phyloP scores from a whole-genome alignment of 2,113 vertebrate genomes.

The Mobula birostris region DNA sequence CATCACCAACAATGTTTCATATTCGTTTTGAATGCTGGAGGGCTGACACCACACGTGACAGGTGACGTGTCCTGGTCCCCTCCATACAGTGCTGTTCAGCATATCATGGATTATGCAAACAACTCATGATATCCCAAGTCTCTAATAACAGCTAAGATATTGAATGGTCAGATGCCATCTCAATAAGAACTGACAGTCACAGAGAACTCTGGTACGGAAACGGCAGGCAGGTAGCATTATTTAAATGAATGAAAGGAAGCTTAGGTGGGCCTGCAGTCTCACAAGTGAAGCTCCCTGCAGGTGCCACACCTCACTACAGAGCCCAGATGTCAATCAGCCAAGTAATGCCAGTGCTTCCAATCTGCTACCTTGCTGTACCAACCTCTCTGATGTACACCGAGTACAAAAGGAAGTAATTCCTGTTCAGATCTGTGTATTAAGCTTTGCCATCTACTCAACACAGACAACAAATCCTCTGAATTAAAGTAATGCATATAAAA shows the following conservation, averaged over 20 bases:
- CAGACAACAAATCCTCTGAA: neutral
- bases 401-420: neutral
- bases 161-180: neutral
- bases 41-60: neutral
- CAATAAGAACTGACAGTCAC: neutral
- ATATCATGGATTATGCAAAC: neutral
- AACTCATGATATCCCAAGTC: neutral
- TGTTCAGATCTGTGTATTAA: neutral
- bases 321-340: neutral
- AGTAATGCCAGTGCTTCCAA: neutral
- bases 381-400: neutral
- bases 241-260: neutral
- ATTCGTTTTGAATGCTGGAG: neutral
- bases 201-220: neutral
- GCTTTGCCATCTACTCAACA: neutral
- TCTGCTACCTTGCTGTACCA: neutral
- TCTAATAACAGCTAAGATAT: neutral
- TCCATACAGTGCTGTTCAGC: neutral
- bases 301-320: neutral
- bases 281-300: neutral
- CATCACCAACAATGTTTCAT: neutral
- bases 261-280: neutral
- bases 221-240: neutral
- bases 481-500: too few relatives aligned
- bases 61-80: too few relatives aligned